phyloP scores from a whole-genome alignment of 2,888 invertebrate species.

The Elgonia sp. region DNA sequence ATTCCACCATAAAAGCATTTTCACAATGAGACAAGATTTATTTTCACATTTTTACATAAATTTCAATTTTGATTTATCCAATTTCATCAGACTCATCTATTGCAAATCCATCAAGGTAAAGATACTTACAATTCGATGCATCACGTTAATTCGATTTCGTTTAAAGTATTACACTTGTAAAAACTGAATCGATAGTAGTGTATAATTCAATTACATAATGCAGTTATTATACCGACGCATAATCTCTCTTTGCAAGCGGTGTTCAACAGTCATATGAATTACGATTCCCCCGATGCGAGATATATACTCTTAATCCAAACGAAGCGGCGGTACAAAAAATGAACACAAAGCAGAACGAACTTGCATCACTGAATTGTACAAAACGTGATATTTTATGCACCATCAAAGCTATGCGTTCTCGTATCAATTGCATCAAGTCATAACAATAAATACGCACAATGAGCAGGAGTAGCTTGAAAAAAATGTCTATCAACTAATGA shows the following conservation, averaged over 20 bases:
- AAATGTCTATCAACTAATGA: not conserved
- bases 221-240: conserved; percentile 46
- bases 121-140: not conserved
- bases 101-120: not conserved
- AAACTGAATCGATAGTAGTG: conserved; percentile 21
- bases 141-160: not conserved
- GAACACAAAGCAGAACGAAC: conserved; percentile 38
- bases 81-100: no score
- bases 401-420: conserved; percentile 47
- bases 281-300: conserved; percentile 37
- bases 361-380: conserved; percentile 35
- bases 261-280: conserved; percentile 52
- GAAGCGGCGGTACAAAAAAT: conserved; percentile 33
- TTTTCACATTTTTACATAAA: no score
- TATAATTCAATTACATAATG: conserved; percentile 44
- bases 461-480: conserved; percentile 1
- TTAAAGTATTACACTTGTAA: conserved; percentile 11
- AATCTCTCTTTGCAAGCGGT: conserved; percentile 28
- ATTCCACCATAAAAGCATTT: no score
- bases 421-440: conserved; percentile 30
- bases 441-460: conserved; percentile 29
- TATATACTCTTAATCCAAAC: conserved; percentile 51
- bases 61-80: no score
- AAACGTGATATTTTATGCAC: conserved; percentile 56
- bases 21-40: no score